Conservation (phyloP, 2,888 invertebrate species). For the Vannuccia rotundouncinata region DNA sequence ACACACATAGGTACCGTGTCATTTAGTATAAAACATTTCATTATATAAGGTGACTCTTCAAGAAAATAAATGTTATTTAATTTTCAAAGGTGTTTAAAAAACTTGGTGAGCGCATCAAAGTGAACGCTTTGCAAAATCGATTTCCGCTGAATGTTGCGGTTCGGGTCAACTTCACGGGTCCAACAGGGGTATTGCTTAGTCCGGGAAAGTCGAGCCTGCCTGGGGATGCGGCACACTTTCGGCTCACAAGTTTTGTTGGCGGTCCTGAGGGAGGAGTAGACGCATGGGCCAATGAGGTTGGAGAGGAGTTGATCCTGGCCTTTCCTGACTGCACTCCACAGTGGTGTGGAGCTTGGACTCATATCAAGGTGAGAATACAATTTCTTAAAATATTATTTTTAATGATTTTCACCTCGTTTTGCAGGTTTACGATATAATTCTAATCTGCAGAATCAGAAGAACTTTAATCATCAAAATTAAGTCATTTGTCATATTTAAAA, state of each 20-base stretch:
- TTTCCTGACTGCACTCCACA: neutral
- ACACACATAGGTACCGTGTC: too few relatives aligned
- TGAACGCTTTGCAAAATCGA: neutral
- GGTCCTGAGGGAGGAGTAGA: neutral
- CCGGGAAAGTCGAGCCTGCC: slow-evolving; percentile 7
- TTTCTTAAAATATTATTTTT: neutral
- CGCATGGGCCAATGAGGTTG: neutral
- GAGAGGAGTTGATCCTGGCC: neutral
- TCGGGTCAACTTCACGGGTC: slow-evolving; percentile 13
- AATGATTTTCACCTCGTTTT: neutral
- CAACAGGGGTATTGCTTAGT: slow-evolving; percentile 1
- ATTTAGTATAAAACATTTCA: too few relatives aligned
- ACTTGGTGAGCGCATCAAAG: neutral
- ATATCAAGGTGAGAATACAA: neutral
- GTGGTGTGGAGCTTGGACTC: neutral
- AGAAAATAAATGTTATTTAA: too few relatives aligned
- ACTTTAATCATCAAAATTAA: neutral
- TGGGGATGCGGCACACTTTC: neutral
- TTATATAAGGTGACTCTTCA: too few relatives aligned
- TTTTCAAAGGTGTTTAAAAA: neutral
- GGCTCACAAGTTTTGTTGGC: neutral
- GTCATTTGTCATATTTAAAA: neutral
- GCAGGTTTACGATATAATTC: too few relatives aligned
- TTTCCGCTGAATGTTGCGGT: slow-evolving; percentile 27
- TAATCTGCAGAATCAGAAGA: too few relatives aligned